Evolutionary conservation across 2,888 invertebrate species (phyloP).

Genomic region (Phengaris arion): DNA sequence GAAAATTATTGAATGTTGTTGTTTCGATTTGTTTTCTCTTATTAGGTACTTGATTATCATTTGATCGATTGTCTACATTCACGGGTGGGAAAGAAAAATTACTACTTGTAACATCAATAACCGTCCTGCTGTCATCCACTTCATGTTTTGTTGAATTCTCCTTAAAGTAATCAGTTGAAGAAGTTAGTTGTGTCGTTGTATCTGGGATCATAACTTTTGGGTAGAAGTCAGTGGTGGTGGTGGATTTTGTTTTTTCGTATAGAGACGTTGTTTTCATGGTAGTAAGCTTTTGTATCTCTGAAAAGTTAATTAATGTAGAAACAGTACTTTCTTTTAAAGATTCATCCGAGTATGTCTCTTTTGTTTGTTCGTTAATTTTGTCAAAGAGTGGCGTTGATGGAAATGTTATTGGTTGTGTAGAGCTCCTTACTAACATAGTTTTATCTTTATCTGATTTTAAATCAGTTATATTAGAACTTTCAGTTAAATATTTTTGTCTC

Average conservation of each 20-base stretch:
- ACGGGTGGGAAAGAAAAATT: background rate
- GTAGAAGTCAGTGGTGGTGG: background rate
- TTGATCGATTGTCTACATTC: background rate
- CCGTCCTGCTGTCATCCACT: background rate
- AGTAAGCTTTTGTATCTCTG: no score
- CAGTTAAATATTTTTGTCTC: no score
- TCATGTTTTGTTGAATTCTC: background rate
- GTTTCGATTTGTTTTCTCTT: background rate
- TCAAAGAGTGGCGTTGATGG: no score
- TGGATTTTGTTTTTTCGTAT: background rate
- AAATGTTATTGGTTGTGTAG: no score
- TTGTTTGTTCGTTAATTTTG: no score
- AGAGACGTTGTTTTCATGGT: background rate
- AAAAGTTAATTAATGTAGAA: no score
- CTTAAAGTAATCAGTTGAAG: background rate
- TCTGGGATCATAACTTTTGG: background rate
- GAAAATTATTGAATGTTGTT: background rate
- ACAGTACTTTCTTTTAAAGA: no score
- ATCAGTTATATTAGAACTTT: no score
- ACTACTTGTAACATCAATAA: background rate
- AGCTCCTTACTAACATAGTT: background rate
- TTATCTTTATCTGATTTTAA: no score
- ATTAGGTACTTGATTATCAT: no score
- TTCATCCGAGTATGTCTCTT: no score
- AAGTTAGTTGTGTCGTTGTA: background rate